Evolutionary conservation across 2,888 invertebrate species (phyloP).

Genomic region (Sarcophaga variegata): DNA sequence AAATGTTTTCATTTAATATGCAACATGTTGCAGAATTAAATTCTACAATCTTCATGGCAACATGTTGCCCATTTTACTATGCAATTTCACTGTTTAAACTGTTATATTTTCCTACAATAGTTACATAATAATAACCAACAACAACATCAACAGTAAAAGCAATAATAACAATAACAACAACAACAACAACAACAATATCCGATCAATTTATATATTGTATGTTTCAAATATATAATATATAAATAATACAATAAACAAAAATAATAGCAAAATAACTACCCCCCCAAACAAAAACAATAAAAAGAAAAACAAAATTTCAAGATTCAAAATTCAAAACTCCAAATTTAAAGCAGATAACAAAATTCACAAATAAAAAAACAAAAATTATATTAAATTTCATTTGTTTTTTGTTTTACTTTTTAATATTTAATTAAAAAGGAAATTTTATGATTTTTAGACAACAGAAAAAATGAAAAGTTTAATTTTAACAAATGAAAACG

Average conservation of each 20-base stretch:
- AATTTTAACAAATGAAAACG: constrained; percentile 73
- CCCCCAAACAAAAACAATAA: constrained; percentile 64
- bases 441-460: constrained; percentile 69
- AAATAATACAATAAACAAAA: constrained; percentile 72
- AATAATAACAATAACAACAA: constrained; percentile 69
- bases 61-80: background rate
- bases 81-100: constrained; percentile 14
- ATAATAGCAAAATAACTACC: constrained; percentile 74
- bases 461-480: constrained; percentile 69
- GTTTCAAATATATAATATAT: constrained; percentile 58
- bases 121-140: constrained; percentile 68
- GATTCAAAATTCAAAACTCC: constrained; percentile 51
- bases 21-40: constrained; percentile 3
- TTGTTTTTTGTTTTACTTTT: constrained; percentile 33
- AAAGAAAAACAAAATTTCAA: constrained; percentile 65
- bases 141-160: constrained; percentile 70
- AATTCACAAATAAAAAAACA: constrained; percentile 48
- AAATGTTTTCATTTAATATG: too few species aligned
- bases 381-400: constrained; percentile 28
- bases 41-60: background rate
- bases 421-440: constrained; percentile 37
- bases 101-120: constrained; percentile 67
- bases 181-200: constrained; percentile 71
- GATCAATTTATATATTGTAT: constrained; percentile 72
- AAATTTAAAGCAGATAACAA: constrained; percentile 68